phyloP scores from a whole-genome alignment of 1,140 invertebrate genomes.

The Gonatopus flavifemur region DNA sequence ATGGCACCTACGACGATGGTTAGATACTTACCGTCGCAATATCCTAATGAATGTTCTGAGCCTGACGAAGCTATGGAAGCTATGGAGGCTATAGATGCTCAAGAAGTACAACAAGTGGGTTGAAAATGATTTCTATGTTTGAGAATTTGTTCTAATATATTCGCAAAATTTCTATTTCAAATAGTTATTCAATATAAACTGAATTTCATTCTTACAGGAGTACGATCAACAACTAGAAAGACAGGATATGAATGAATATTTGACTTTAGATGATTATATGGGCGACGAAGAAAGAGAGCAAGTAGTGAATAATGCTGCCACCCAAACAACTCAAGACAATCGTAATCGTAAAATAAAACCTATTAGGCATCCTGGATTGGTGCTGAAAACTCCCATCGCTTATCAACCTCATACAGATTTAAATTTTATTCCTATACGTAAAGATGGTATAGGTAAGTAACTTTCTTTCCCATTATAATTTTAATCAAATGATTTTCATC shows the following conservation, averaged over 20 bases:
- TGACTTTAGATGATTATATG: slow-evolving; percentile 55
- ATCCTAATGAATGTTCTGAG: slow-evolving; percentile 49
- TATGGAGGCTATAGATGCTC: slow-evolving; percentile 47
- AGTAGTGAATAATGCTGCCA: slow-evolving; percentile 60
- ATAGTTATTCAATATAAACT: slow-evolving; percentile 6
- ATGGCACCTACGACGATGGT: slow-evolving; percentile 59
- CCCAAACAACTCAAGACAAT: slow-evolving; percentile 59
- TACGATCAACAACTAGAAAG: slow-evolving; percentile 47
- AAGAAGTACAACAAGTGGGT: slow-evolving; percentile 50
- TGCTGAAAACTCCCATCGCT: slow-evolving; percentile 77
- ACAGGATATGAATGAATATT: slow-evolving; percentile 47
- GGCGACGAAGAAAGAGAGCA: slow-evolving; percentile 53
- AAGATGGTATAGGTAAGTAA: slow-evolving; percentile 78
- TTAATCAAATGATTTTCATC: too few relatives aligned
- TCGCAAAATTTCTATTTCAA: slow-evolving; percentile 2
- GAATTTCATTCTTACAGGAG: slow-evolving; percentile 34
- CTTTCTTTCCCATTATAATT: slow-evolving; percentile 7
- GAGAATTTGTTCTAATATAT: slow-evolving; percentile 2
- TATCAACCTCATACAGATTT: slow-evolving; percentile 78
- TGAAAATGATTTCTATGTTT: neutral
- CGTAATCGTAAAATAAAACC: slow-evolving; percentile 71
- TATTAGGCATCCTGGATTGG: slow-evolving; percentile 73
- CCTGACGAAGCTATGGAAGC: slow-evolving; percentile 54
- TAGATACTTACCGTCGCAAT: slow-evolving; percentile 51
- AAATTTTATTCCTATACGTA: slow-evolving; percentile 76